A percentile compares a stretch with the other conserved stretches of the same genome.
These are phyloP conservation scores for Drosophila anomelani DNA, from an alignment of 2,888 invertebrate species.

Conservation along the genomic window DNA sequence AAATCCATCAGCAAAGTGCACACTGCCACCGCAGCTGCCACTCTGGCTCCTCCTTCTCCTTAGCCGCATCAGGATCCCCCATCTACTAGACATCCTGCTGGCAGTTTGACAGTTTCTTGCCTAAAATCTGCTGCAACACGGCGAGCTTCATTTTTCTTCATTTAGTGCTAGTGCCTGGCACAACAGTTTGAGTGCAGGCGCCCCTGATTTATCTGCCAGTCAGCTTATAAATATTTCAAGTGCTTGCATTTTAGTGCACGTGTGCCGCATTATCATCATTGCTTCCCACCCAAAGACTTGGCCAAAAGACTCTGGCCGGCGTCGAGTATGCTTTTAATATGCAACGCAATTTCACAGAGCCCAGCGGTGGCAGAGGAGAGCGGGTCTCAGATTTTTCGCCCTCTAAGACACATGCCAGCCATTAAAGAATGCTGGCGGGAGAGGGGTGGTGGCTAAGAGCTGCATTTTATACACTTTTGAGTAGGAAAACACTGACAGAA, in stretches of 20 bases:
- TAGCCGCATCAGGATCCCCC: neutral
- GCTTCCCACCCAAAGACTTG: slow-evolving; percentile 20
- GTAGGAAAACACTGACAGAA: neutral
- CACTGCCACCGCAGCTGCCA: slow-evolving; percentile 10
- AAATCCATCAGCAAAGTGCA: slow-evolving; percentile 66
- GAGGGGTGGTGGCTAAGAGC: neutral
- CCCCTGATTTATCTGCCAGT: slow-evolving; percentile 71
- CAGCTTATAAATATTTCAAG: slow-evolving; percentile 78
- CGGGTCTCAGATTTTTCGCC: slow-evolving; percentile 49
- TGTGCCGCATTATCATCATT: slow-evolving; percentile 76
- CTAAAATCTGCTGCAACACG: slow-evolving; percentile 49
- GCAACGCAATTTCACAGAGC: slow-evolving; percentile 49
- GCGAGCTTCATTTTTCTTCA: slow-evolving; percentile 71
- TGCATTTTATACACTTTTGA: slow-evolving; percentile 35
- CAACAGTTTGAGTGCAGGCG: slow-evolving; percentile 44
- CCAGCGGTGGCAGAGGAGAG: slow-evolving; percentile 23
- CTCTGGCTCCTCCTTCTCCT: neutral
- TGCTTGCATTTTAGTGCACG: slow-evolving; percentile 78
- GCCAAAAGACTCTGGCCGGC: slow-evolving; percentile 12
- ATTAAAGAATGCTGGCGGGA: slow-evolving; percentile 36
- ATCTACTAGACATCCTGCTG: slow-evolving; percentile 16
- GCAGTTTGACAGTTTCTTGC: slow-evolving; percentile 50
- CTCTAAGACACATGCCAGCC: slow-evolving; percentile 45
- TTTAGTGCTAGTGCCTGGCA: slow-evolving; percentile 52
- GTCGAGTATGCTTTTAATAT: slow-evolving; percentile 56